Conservation (phyloP, 2,797 vertebrate genomes). For the Xenentodon cancila region DNA sequence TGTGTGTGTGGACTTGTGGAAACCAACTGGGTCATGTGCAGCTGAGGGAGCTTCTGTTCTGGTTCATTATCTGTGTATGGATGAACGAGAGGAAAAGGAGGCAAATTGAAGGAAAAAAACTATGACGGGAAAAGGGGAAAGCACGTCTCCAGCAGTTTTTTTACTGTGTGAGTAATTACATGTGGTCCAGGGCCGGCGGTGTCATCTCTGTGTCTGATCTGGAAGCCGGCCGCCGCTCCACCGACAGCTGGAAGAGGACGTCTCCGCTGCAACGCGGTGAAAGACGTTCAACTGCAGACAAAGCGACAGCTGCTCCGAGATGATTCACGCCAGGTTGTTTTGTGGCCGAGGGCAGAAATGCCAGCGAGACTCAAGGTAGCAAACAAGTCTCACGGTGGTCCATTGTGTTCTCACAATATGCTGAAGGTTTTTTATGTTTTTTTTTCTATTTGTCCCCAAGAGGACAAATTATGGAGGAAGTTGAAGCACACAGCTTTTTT, state of each 20-base stretch:
- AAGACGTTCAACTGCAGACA: conserved; percentile 20
- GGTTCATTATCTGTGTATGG: conserved; percentile 28
- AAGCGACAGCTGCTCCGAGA: conserved; percentile 13
- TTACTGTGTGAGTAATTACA: conserved; percentile 61
- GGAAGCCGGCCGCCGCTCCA: conserved; percentile 53
- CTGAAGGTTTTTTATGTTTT: neutral
- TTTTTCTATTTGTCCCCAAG: neutral
- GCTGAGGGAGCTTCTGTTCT: conserved; percentile 16
- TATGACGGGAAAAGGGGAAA: conserved; percentile 4
- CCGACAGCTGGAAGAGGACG: conserved; percentile 43
- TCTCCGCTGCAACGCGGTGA: conserved; percentile 23
- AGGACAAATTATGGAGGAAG: conserved; percentile 2
- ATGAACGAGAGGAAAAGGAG: neutral
- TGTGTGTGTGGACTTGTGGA: conserved; percentile 15
- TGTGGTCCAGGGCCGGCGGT: conserved; percentile 48
- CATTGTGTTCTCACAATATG: neutral
- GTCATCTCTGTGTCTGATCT: conserved; percentile 60
- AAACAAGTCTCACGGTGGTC: neutral
- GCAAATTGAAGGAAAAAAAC: conserved; percentile 6
- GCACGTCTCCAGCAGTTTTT: conserved; percentile 36
- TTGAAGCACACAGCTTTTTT: neutral
- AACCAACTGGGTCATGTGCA: conserved; percentile 26
- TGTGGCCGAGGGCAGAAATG: neutral
- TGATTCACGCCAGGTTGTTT: neutral
- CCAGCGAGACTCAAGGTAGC: conserved; percentile 1